Base-by-base conservation (phyloP, 2,888 invertebrate genomes). In the Diabrotica balteata region DNA sequence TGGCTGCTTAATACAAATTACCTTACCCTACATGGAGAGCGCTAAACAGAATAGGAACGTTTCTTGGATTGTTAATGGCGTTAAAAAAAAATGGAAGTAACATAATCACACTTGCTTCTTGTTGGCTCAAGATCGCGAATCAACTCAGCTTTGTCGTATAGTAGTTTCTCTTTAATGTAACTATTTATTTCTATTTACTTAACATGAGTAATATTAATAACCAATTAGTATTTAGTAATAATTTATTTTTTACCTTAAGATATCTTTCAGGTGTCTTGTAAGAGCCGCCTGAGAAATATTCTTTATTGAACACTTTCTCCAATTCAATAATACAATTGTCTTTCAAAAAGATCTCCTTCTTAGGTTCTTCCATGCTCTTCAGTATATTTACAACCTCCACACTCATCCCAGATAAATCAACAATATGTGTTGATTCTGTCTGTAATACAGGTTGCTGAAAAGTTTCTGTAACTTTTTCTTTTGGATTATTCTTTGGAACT, bases 211-310 rank as follows among this genome's bases (percentile, higher is more conserved):
- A 32, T 32, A 32, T 32, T 32, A 32, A 32, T 32, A 5, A 32
- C 32, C 5, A 32, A 32, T 32, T 32, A 32, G 4, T 32, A 32
- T 5, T 32, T 32, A 32, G 32, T 32, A 32, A 68, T 57, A 9
- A 58, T 17, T 54, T 60, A 43, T 63, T 69, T 54, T 8, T 67
- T 79, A 85, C 85, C 77, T 86, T 86, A 62, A 88, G 78, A 79
- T 89, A 89, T 75, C 88, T 82, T 65, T 85, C 84, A 1, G 87
- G 87, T 2, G 87, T 88, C 82, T 88, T 88, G 0, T 85, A 82
- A 42, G 84, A 80, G 62, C 86, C 81, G 1, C 86, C 86, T 77
- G 86, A 86, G 81, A 89, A 89, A 80, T 87, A 89, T 71, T 89
- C 88, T 11, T 81, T 79, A 79, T 88, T 86, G 49, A 88, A 80